Evolutionary conservation across 2,113 vertebrate genomes (phyloP).

Genomic region (Notarius lentiginosus): DNA sequence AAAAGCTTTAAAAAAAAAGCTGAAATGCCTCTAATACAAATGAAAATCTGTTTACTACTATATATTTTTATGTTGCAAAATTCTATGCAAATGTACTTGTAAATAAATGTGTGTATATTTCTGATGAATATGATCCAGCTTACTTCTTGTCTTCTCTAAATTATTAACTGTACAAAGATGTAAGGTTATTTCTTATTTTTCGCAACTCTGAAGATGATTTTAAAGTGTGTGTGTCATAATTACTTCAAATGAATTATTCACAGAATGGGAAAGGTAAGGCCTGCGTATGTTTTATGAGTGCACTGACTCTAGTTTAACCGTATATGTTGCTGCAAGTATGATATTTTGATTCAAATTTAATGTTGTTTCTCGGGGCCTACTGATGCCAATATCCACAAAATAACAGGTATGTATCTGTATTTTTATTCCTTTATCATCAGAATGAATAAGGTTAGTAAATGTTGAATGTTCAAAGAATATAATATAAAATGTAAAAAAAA

Average conservation of each 20-base stretch:
- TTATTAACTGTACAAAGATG: neutral
- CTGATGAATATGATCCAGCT: conserved; percentile 36
- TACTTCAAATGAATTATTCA: neutral
- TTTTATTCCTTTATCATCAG: neutral
- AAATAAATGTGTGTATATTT: conserved; percentile 77
- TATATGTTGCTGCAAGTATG: neutral
- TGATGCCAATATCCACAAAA: neutral
- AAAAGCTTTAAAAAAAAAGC: neutral
- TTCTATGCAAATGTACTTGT: conserved; percentile 71
- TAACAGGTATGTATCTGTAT: neutral
- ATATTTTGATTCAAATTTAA: neutral
- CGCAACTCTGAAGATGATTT: neutral
- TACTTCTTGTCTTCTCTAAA: neutral
- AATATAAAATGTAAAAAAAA: neutral
- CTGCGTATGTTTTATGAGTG: neutral
- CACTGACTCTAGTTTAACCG: neutral
- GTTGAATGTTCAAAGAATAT: neutral
- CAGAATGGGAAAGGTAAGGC: neutral
- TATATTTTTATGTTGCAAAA: conserved; percentile 65
- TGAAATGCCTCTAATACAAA: conserved; percentile 53
- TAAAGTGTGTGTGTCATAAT: neutral
- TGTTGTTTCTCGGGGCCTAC: neutral
- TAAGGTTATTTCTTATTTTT: neutral
- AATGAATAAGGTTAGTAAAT: neutral
- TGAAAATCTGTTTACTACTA: conserved; percentile 66